These are phyloP conservation scores for Acrocephalus scirpaceus DNA, from an alignment of 2,797 vertebrate species.

Conservation along the genomic window DNA sequence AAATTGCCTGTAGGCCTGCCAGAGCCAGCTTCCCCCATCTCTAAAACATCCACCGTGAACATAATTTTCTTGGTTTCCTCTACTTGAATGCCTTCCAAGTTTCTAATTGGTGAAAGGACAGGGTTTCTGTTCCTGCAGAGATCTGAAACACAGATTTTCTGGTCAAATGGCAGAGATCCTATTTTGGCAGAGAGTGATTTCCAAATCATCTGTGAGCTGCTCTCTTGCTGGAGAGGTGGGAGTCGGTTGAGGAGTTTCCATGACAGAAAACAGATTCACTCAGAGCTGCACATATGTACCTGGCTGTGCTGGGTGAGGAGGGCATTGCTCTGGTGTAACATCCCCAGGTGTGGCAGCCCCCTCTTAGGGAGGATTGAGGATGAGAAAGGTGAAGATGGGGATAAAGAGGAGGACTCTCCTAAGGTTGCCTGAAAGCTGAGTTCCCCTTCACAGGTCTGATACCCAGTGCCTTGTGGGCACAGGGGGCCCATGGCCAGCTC, in stretches of 20 bases:
- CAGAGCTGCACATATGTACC: accelerated
- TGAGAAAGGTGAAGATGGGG: neutral
- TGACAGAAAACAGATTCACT: neutral
- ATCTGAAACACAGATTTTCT: constrained; percentile 26
- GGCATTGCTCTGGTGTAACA: neutral
- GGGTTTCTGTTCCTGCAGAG: neutral
- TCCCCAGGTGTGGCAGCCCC: neutral
- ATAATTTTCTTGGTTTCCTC: neutral
- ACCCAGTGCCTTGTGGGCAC: neutral
- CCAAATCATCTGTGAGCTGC: neutral
- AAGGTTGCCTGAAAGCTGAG: neutral
- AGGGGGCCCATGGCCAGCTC: neutral
- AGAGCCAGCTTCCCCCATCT: neutral
- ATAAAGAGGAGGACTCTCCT: neutral
- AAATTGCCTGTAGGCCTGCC: neutral
- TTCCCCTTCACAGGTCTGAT: neutral
- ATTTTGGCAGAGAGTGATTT: neutral
- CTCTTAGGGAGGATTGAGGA: neutral
- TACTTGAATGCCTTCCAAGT: neutral
- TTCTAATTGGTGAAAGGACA: neutral
- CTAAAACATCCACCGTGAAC: neutral
- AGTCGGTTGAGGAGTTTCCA: neutral
- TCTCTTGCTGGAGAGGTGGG: neutral
- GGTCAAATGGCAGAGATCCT: neutral
- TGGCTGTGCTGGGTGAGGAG: accelerated